Conservation (phyloP, 2,113 vertebrate genomes). For the Eupsittula cactorum region DNA sequence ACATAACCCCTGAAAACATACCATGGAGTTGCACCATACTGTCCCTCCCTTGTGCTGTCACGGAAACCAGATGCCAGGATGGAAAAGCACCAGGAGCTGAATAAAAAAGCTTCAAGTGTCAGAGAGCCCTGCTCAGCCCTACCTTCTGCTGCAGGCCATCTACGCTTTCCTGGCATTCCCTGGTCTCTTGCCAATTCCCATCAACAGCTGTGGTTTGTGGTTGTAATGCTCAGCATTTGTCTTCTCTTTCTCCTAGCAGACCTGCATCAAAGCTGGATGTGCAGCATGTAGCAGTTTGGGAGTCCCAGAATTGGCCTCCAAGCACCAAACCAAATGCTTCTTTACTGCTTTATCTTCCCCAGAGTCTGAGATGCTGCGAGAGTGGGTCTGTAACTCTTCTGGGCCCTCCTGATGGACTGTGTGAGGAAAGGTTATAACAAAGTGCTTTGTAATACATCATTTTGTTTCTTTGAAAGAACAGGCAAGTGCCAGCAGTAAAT, state of each 20-base stretch:
- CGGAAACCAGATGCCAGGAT: neutral
- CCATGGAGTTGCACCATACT: neutral
- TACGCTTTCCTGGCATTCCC: constrained; percentile 24
- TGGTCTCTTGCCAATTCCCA: constrained; percentile 51
- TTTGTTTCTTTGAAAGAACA: neutral
- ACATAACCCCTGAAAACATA: constrained; percentile 15
- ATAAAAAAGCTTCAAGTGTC: neutral
- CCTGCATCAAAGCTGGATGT: neutral
- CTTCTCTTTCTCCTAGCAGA: constrained; percentile 24
- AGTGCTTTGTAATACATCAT: neutral
- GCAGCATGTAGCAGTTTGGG: neutral
- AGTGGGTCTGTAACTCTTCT: neutral
- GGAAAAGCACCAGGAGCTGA: constrained; percentile 26
- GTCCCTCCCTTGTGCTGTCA: neutral
- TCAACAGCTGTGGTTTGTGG: constrained; percentile 54
- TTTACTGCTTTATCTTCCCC: neutral
- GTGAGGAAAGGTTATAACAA: neutral
- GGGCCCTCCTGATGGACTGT: neutral
- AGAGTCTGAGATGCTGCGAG: neutral
- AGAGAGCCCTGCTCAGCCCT: neutral
- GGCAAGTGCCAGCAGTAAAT: neutral
- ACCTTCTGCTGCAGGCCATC: constrained; percentile 52
- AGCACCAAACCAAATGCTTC: neutral
- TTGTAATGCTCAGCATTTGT: constrained; percentile 46
- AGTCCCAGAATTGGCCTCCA: neutral